Evolutionary conservation across 2,888 invertebrate genomes (phyloP).

Genomic region (Rugalucina vietnamica): DNA sequence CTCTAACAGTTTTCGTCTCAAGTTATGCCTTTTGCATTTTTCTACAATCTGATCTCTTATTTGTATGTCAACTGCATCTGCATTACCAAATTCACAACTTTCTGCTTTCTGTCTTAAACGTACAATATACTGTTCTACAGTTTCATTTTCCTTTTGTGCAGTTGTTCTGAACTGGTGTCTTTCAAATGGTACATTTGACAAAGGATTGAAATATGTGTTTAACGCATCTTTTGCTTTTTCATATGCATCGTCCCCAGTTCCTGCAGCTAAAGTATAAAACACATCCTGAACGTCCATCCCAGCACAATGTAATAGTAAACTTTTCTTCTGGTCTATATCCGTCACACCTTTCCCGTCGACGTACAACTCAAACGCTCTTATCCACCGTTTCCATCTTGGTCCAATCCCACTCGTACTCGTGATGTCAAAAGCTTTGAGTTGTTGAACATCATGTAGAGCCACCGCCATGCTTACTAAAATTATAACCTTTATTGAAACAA

Average conservation of each 20-base stretch:
- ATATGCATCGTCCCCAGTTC: neutral
- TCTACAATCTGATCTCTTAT: no score
- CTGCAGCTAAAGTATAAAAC: slow-evolving; percentile 20
- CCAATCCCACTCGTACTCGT: no score
- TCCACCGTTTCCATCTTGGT: slow-evolving; percentile 22
- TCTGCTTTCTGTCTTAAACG: slow-evolving; percentile 30
- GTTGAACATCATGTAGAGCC: no score
- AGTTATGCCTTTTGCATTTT: no score
- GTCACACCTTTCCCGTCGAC: neutral
- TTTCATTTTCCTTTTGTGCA: slow-evolving; percentile 19
- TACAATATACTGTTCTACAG: slow-evolving; percentile 48
- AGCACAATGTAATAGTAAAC: slow-evolving; percentile 27
- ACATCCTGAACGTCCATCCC: slow-evolving; percentile 22
- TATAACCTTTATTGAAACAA: no score
- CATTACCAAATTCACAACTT: no score
- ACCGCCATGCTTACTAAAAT: no score
- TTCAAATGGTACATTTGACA: slow-evolving; percentile 22
- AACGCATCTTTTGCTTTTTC: slow-evolving; percentile 1
- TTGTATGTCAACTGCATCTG: no score
- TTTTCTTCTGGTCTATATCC: slow-evolving; percentile 7
- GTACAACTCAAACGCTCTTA: slow-evolving; percentile 15
- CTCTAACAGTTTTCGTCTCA: no score
- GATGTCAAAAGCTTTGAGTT: no score
- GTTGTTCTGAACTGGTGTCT: slow-evolving; percentile 20
- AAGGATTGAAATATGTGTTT: slow-evolving; percentile 25